Percentiles rank a stretch among this genome's conserved stretches.
phyloP scores from a whole-genome alignment of 2,113 vertebrate genomes.

The Brachypteracias leptosomus region DNA sequence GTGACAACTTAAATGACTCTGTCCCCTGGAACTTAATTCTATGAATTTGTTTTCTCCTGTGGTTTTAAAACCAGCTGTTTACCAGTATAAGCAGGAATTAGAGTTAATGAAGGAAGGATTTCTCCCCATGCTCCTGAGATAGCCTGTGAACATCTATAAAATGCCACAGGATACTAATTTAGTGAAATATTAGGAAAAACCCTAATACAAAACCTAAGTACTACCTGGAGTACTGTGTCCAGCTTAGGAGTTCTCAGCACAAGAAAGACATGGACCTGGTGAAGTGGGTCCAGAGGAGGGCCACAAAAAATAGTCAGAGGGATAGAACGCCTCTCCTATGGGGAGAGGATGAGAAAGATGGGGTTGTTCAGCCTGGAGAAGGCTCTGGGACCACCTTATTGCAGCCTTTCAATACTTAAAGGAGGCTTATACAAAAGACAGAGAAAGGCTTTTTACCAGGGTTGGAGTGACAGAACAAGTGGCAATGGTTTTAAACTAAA shows the following conservation, averaged over 20 bases:
- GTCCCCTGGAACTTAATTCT: neutral
- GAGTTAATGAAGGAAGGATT: neutral
- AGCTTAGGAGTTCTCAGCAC: neutral
- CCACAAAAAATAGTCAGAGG: neutral
- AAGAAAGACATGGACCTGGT: neutral
- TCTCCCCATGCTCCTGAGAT: neutral
- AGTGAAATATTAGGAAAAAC: neutral
- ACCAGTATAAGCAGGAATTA: neutral
- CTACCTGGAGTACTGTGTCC: neutral
- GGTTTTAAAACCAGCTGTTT: constrained; percentile 14
- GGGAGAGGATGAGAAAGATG: neutral
- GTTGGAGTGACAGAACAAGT: too few relatives aligned
- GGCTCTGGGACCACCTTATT: neutral
- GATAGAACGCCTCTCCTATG: neutral
- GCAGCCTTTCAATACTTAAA: neutral
- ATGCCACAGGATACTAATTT: neutral
- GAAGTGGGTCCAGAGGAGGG: neutral
- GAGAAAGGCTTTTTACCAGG: too few relatives aligned
- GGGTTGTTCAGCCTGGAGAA: neutral
- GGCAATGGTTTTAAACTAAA: too few relatives aligned
- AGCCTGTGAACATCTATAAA: neutral
- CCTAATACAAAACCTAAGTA: neutral
- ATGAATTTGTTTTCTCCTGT: neutral
- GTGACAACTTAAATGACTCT: neutral
- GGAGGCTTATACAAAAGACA: neutral